Conservation (phyloP, 2,797 vertebrate genomes). For the Chloroceryle inda region DNA sequence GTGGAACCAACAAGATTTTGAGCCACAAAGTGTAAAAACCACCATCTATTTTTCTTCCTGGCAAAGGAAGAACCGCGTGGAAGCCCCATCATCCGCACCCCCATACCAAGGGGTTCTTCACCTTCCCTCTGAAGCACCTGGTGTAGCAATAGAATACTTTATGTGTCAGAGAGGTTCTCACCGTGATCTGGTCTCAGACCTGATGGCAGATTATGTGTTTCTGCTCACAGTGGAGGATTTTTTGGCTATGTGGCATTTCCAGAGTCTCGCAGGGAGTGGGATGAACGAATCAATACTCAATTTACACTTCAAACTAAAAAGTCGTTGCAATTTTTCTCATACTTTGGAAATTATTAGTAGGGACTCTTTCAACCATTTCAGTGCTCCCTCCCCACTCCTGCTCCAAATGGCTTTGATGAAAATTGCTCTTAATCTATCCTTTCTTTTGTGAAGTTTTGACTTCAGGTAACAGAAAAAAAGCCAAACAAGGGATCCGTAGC, state of each 20-base stretch:
- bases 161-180: background rate
- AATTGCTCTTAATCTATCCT: background rate
- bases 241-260: rapidly evolving
- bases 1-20: background rate
- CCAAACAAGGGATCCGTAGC: background rate
- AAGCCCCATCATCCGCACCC: background rate
- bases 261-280: background rate
- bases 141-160: background rate
- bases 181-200: rapidly evolving
- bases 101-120: rapidly evolving
- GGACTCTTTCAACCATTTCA: background rate
- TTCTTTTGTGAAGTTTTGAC: background rate
- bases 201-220: background rate
- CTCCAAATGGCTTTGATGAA: background rate
- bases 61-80: background rate
- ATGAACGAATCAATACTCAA: background rate
- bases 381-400: background rate
- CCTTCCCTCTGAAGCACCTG: background rate
- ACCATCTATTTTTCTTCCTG: background rate
- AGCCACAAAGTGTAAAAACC: background rate
- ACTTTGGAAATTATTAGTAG: background rate
- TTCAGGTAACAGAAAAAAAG: background rate
- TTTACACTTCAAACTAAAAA: background rate
- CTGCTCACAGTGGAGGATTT: background rate
- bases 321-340: background rate